Base-by-base conservation (phyloP, 2,113 vertebrate species). In the Muscicapa adusta region DNA sequence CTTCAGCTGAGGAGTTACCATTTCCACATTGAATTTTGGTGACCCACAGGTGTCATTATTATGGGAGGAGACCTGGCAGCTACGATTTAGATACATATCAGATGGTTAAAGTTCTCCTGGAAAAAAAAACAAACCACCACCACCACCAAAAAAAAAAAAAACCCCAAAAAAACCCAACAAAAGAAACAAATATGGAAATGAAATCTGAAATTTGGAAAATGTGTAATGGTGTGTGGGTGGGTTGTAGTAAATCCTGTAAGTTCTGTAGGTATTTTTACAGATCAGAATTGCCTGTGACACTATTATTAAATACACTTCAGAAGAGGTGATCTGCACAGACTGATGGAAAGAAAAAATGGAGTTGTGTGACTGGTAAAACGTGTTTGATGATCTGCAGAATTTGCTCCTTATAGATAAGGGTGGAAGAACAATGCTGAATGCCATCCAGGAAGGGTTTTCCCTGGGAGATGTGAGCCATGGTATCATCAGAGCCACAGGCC, bases 381-480 rank as follows among this genome's bases (percentile, higher is more conserved):
- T 48, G 8, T 60, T 29, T 56, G 29, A 19, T 78, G 25, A 56
- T 25, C 9, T 65, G 25, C 31, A 73, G 33, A 76, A 50, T 83
- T 82, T 80, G 3, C n/a, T 76, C 4, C 29, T 83, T 26, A 28
- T 6, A 72, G 19, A 15, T 31, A 74, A 67, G 6, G 15, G 16
- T 10, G 83, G 73, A 70, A 73, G 5, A 24, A 74, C 84, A 79
- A 65, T 56, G 6, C 4, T 54, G 45, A 74, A 11, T n/a, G 9
- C 9, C 50, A 42, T n/a, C 26, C 29, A 77, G 56, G 12, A 70
- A 26, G 5, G 7, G 7, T 77, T 20, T 71, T 80, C 14, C 26
- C 22, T 56, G 6, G 14, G n/a, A 67, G 1, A 29, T 66, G 4
- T 36, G 22, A 73, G 23, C 31, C 1, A 0, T 9, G 4, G 5